These are phyloP conservation scores for Pocillopora grandis DNA, from an alignment of 92 coral and sea anemone genomes.

Conservation along the genomic window DNA sequence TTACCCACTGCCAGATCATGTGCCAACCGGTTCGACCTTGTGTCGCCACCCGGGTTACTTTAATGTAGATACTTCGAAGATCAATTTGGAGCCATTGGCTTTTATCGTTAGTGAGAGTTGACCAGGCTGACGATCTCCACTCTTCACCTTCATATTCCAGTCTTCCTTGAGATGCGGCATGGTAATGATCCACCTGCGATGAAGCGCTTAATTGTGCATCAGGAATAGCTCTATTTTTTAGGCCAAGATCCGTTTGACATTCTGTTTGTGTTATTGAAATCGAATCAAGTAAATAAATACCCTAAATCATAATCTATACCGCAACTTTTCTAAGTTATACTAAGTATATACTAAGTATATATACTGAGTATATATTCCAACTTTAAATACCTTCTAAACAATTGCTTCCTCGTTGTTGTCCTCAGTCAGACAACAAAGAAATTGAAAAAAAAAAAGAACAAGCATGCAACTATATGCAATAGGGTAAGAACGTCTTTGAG, in stretches of 20 bases:
- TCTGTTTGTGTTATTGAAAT: not conserved
- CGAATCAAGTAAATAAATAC: no score
- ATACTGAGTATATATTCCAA: no score
- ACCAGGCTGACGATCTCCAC: not conserved
- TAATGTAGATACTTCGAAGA: not conserved
- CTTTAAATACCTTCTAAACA: no score
- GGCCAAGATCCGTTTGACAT: not conserved
- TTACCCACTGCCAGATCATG: not conserved
- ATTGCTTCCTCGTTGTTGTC: no score
- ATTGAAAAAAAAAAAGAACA: no score
- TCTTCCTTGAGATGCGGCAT: not conserved
- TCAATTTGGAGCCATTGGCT: not conserved
- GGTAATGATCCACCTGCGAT: not conserved
- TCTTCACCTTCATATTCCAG: not conserved
- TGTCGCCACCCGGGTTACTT: not conserved
- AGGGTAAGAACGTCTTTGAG: no score
- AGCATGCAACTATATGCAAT: no score
- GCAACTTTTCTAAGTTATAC: no score
- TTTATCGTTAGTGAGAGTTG: not conserved
- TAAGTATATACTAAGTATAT: no score
- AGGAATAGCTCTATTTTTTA: not conserved
- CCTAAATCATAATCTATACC: no score
- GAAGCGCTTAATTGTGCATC: not conserved
- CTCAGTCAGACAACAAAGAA: no score
- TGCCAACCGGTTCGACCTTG: not conserved